Conservation (phyloP, 2,888 invertebrate species). For the Pseudanteris insignis region DNA sequence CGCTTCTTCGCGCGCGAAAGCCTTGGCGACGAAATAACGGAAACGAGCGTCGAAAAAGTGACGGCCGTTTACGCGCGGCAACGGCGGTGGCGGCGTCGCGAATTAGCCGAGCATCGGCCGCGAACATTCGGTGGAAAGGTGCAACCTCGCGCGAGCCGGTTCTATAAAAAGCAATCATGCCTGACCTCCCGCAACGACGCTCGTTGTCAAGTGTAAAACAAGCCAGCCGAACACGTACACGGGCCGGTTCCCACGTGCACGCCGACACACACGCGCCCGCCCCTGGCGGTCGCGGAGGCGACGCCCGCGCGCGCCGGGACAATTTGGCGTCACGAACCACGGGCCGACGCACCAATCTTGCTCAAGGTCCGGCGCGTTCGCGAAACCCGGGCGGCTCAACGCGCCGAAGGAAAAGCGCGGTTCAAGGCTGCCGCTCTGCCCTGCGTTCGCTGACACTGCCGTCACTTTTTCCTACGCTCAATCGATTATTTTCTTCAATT, state of each 20-base stretch:
- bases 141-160: conserved; percentile 49
- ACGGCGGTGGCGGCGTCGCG: not conserved
- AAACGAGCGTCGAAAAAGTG: conserved; percentile 21
- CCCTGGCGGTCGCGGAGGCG: conserved; percentile 28
- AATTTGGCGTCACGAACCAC: conserved; percentile 36
- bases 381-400: conserved; percentile 7
- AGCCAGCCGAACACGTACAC: conserved; percentile 37
- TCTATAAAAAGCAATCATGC: conserved; percentile 62
- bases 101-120: conserved; percentile 16
- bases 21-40: conserved; percentile 22
- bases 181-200: conserved; percentile 62
- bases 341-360: conserved; percentile 38
- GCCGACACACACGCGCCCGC: conserved; percentile 17
- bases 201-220: conserved; percentile 51
- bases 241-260: conserved; percentile 8
- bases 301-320: conserved; percentile 37
- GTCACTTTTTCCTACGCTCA: too few relatives aligned
- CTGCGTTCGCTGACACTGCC: too few relatives aligned
- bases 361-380: conserved; percentile 31
- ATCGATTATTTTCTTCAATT: too few relatives aligned
- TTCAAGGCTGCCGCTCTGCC: too few relatives aligned
- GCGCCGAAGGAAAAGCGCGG: conserved; percentile 8
- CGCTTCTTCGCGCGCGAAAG: not conserved
- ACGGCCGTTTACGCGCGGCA: conserved; percentile 15
- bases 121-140: conserved; percentile 39